Base-by-base conservation (phyloP, 2,797 vertebrate species). In the Sparus aurata region DNA sequence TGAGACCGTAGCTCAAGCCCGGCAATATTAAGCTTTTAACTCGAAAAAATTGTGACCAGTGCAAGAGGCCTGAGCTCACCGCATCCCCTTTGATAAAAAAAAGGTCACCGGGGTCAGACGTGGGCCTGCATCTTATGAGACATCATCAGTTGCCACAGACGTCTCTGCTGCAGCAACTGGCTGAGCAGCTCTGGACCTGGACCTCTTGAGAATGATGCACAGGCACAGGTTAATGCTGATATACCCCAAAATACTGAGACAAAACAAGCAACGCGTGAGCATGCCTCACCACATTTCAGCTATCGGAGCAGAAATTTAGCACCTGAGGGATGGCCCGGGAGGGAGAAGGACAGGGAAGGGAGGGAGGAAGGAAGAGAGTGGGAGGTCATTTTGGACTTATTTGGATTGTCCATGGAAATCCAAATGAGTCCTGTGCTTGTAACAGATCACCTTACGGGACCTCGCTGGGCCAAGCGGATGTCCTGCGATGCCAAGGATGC, bases 371-470 rank as follows among this genome's bases (percentile, higher is more conserved):
- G 45, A 16, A 50, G 54, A 22, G 46, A 17, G 47, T 23, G 12
- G 25, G 65, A 50, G 76, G 82, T 77, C 60, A 45, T 84, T 84
- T 83, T 68, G 75, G 81, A 83, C 71, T 84, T 62, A 43, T 90
- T 86, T 87, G 86, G 89, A 89, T 75, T 52, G 68, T 87, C 77
- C 69, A 43, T 38, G 47, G 70, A 86, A 34, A 87, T 90, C 89
- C 87, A 86, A 90, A 93, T 54, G 84, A 90, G 86, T 78, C 62
- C 0, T 93, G 91, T 92, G 92, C 89, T 94, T 92, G 85, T 87
- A 89, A 91, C 90, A 87, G 91, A 89, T 89, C 85, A 80, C 73
- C 81, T 78, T 61, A 34, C 2, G 34, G 75, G 74, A 79, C 77
- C 84, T 83, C 34, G 27, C 87, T 80, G 88, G 71, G 83, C 83